These are phyloP conservation scores for Boloria selene DNA, from an alignment of 2,888 invertebrate species.

Conservation along the genomic window DNA sequence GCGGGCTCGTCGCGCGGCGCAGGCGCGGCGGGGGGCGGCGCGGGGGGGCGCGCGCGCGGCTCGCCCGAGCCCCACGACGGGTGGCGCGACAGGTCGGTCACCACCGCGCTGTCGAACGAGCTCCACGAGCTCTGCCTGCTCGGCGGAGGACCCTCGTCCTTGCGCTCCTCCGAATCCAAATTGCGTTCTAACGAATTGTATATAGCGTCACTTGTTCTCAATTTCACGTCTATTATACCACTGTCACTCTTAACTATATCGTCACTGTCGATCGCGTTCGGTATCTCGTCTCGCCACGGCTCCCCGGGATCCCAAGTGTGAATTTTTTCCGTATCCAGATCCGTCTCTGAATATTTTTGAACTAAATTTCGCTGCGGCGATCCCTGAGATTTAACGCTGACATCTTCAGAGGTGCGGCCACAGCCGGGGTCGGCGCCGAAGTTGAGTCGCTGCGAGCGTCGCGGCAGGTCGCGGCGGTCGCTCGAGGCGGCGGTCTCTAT, in stretches of 20 bases:
- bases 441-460: slow-evolving; percentile 12
- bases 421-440: slow-evolving; percentile 7
- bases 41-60: slow-evolving; percentile 63
- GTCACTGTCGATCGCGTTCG: slow-evolving; percentile 62
- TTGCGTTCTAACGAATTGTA: slow-evolving; percentile 87
- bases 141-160: slow-evolving; percentile 62
- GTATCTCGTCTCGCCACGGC: slow-evolving; percentile 56
- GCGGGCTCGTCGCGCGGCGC: slow-evolving; percentile 48
- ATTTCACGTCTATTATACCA: slow-evolving; percentile 73
- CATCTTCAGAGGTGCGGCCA: slow-evolving; percentile 43
- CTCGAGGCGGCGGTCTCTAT: slow-evolving; percentile 82
- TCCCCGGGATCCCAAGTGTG: slow-evolving; percentile 88
- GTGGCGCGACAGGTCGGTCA: slow-evolving; percentile 87
- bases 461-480: slow-evolving; percentile 57
- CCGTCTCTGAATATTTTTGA: slow-evolving; percentile 57
- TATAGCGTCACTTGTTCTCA: slow-evolving; percentile 84
- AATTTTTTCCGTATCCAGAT: slow-evolving; percentile 74
- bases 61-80: slow-evolving; percentile 93
- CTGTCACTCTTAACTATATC: slow-evolving; percentile 79
- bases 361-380: slow-evolving; percentile 59
- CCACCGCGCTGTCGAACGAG: slow-evolving; percentile 89
- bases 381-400: slow-evolving; percentile 46
- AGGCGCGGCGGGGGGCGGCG: slow-evolving; percentile 24
- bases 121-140: slow-evolving; percentile 89
- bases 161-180: slow-evolving; percentile 80